Percentiles rank a stretch among this genome's conserved stretches.
Conservation (phyloP, 2,888 invertebrate species). For the Orthosia gothica region DNA sequence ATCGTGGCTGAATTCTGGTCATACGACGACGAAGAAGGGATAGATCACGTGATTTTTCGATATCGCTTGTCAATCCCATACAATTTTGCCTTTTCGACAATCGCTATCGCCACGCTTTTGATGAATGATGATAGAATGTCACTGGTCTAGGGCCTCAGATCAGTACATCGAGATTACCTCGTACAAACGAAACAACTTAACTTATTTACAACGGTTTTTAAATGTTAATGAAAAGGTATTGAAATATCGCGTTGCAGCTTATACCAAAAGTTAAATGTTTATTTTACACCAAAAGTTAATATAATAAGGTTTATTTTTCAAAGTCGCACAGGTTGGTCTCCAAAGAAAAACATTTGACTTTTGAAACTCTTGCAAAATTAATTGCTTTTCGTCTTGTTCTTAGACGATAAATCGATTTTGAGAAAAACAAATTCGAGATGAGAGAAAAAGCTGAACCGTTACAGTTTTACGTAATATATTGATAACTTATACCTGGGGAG, state of each 20-base stretch:
- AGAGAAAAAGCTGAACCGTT: neutral
- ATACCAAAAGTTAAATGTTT: constrained; percentile 17
- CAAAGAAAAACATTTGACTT: constrained; percentile 58
- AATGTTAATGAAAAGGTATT: neutral
- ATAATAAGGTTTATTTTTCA: constrained; percentile 53
- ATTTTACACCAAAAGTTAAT: constrained; percentile 41
- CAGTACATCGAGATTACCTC: no score
- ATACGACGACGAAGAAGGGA: no score
- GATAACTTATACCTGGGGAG: neutral
- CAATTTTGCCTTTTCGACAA: no score
- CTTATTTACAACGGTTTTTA: no score
- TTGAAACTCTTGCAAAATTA: constrained; percentile 56
- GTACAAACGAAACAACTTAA: no score
- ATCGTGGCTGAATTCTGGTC: no score
- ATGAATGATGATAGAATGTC: no score
- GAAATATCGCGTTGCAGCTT: neutral
- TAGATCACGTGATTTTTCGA: no score
- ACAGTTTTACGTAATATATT: neutral
- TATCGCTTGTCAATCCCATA: no score
- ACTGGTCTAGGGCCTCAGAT: no score
- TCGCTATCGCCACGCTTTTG: no score
- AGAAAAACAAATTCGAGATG: constrained; percentile 26
- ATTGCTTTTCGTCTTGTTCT: constrained; percentile 42
- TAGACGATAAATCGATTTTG: constrained; percentile 28
- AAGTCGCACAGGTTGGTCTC: constrained; percentile 46